A percentile compares a stretch with the other conserved stretches of the same genome.
These are phyloP conservation scores for Ascaphus truei DNA, from an alignment of 2,113 vertebrate genomes.

Conservation along the genomic window DNA sequence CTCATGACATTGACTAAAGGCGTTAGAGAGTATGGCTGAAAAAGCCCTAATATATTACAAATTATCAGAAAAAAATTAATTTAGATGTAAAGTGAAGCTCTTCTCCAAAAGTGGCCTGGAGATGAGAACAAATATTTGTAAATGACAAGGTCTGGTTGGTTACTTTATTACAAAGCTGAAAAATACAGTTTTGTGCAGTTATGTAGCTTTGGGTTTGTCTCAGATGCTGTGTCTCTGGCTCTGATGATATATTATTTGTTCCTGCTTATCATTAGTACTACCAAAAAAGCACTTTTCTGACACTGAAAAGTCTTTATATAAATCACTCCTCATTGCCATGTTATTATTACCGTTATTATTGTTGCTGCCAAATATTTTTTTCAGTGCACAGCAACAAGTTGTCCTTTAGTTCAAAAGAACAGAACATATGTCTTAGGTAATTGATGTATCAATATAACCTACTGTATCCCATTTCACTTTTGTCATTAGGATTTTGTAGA, in stretches of 20 bases:
- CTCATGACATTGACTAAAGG: no score
- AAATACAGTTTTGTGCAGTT: no score
- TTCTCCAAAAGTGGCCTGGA: no score
- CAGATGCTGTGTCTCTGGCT: neutral
- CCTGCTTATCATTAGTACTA: neutral
- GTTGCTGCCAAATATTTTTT: conserved; percentile 21
- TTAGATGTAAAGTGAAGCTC: no score
- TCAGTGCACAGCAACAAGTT: conserved; percentile 9
- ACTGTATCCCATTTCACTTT: neutral
- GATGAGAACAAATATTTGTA: no score
- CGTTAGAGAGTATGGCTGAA: no score
- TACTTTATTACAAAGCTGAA: no score
- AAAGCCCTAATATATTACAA: no score
- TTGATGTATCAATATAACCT: neutral
- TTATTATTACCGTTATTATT: no score
- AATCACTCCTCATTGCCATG: conserved; percentile 1
- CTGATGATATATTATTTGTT: neutral
- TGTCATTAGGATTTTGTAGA: no score
- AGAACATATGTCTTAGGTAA: neutral
- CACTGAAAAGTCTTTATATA: conserved; percentile 13
- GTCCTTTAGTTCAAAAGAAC: conserved; percentile 7
- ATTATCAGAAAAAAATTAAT: no score
- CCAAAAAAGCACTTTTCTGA: neutral
- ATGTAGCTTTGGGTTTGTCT: neutral
- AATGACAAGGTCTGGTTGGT: no score